A percentile compares a stretch with the other conserved stretches of the same genome.
phyloP scores from a whole-genome alignment of 2,888 invertebrate species.

The Diaperis boleti region DNA sequence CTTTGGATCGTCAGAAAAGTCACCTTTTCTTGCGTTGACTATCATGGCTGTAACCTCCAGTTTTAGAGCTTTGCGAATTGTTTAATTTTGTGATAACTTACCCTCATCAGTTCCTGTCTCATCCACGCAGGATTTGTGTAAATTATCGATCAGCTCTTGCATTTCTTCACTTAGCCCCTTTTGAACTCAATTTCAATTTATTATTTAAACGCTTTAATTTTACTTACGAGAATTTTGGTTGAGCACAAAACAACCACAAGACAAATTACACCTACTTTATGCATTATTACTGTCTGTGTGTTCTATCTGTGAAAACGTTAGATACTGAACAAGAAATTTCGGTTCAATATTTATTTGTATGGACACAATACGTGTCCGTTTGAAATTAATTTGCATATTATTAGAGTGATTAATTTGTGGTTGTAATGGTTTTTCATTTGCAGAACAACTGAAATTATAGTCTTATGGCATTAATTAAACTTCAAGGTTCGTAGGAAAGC shows the following conservation, averaged over 20 bases:
- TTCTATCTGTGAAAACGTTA: neutral
- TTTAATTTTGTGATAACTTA: slow-evolving; percentile 42
- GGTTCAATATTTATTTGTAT: slow-evolving; percentile 22
- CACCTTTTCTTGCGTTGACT: slow-evolving; percentile 30
- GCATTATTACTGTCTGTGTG: neutral
- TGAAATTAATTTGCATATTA: slow-evolving; percentile 7
- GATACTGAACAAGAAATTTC: slow-evolving; percentile 1
- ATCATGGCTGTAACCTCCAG: slow-evolving; percentile 19
- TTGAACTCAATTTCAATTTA: slow-evolving; percentile 3
- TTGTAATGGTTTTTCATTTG: neutral
- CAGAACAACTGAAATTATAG: neutral
- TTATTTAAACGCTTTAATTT: neutral
- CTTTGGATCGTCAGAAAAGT: slow-evolving; percentile 53
- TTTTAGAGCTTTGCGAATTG: slow-evolving; percentile 38
- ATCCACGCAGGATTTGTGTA: slow-evolving; percentile 60
- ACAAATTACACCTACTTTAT: slow-evolving; percentile 10
- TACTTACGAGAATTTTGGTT: slow-evolving; percentile 18
- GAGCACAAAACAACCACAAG: slow-evolving; percentile 4
- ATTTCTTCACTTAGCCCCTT: slow-evolving; percentile 47
- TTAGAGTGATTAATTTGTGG: neutral
- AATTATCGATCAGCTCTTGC: slow-evolving; percentile 59
- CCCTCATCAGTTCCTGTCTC: slow-evolving; percentile 62
- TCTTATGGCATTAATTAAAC: neutral
- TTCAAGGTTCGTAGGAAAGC: neutral
- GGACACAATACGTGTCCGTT: neutral